Conservation (phyloP, 2,797 vertebrate genomes). For the Jordanella pulchra region DNA sequence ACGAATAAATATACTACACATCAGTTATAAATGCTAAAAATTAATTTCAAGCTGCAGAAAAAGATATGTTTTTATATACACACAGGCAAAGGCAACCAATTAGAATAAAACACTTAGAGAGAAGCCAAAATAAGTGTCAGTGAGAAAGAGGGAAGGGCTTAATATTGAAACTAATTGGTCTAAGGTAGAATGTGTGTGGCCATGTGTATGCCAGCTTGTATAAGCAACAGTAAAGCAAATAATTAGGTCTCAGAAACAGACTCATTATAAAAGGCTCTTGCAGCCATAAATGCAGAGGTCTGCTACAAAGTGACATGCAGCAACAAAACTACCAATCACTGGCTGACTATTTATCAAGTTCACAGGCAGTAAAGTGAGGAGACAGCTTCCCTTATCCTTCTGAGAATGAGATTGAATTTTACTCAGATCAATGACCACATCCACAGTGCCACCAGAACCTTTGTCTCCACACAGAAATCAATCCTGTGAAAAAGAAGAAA, state of each 20-base stretch:
- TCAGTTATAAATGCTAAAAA: slow-evolving; percentile 34
- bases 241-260: slow-evolving; percentile 59
- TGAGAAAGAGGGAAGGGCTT: slow-evolving; percentile 33
- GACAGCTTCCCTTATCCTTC: slow-evolving; percentile 10
- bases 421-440: slow-evolving; percentile 10
- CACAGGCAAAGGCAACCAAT: slow-evolving; percentile 57
- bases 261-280: slow-evolving; percentile 57
- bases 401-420: slow-evolving; percentile 9
- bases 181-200: slow-evolving; percentile 44
- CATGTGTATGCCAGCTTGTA: slow-evolving; percentile 32
- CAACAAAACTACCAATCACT: slow-evolving; percentile 36
- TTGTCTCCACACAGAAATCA: not conserved
- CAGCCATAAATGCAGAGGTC: slow-evolving; percentile 48
- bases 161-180: slow-evolving; percentile 68
- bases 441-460: not conserved
- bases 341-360: slow-evolving; percentile 18
- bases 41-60: slow-evolving; percentile 29
- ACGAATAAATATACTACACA: slow-evolving; percentile 19
- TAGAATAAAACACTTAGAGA: slow-evolving; percentile 47
- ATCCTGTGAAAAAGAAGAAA: not conserved
- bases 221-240: slow-evolving; percentile 52
- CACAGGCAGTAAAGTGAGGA: slow-evolving; percentile 12
- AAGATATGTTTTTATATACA: slow-evolving; percentile 33
- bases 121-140: slow-evolving; percentile 28
- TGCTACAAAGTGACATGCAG: slow-evolving; percentile 34